Base-by-base conservation (phyloP, 2,113 vertebrate species). In the Phoenicopterus ruber region DNA sequence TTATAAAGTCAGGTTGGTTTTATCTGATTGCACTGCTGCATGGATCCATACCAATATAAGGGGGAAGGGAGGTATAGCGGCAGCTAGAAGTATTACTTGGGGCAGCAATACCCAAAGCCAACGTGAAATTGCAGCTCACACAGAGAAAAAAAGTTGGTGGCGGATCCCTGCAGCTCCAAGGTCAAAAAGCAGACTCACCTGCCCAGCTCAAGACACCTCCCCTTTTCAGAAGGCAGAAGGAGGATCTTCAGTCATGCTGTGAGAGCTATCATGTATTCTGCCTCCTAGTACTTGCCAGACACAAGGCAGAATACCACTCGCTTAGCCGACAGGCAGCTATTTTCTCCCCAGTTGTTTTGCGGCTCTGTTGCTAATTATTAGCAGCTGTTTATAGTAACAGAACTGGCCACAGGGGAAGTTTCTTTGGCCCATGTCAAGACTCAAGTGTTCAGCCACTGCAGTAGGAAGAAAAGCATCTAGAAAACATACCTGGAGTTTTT, bases 381-480 rank as follows among this genome's bases (percentile, higher is more conserved):
- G 80, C 55, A 86, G 91, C 86, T 83, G 86, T 91, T 97, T 93
- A 94, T 84, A 96, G 95, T 79, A 91, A 96, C 91, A 89, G 80
- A 86, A 81, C 72, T 71, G 73, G 83, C 89, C 83, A 94, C 72
- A 66, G 71, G 83, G 77, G 77, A 94, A 89, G 73, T 16, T 65
- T 55, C 72, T 52, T 40, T 82, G 70, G 93, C 59, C 93, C 69
- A n/a, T 50, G 32, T 86, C 81, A 92, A 78, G 63, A 65, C 38
- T 66, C 24, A 67, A 95, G 26, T 11, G 44, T 29, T 94, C 77
- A 67, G 69, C 32, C 63, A 40, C 28, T 42, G 65, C 38, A 71
- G 15, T 3, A 83, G 28, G 42, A 83, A 72, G 57, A 74, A 93
- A 81, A 87, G 6, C 34, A 78, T 52, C 57, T 72, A 67, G 52